Base-by-base conservation (phyloP, 2,888 invertebrate genomes). In the Exocentrus adspersus region DNA sequence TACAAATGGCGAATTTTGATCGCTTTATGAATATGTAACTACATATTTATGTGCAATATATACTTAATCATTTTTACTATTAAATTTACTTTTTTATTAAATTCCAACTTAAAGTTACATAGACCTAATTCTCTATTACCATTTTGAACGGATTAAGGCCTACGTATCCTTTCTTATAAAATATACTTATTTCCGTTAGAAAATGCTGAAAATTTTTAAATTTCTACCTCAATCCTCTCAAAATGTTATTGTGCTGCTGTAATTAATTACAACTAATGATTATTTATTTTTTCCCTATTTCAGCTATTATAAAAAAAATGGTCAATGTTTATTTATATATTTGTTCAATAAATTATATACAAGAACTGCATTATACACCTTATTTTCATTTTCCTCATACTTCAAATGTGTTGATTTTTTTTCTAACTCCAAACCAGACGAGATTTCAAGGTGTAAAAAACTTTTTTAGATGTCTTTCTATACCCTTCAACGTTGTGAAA, bases 1-100 rank as follows among this genome's bases (percentile, higher is more conserved):
- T 81, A 82, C 80, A 81, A 82, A 70, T 73, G 74, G 72, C 72
- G 74, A 75, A 74, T 73, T 72, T 73, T 76, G 68, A 75, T 76
- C 74, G 78, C 78, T 80, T 77, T 74, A 77, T 78, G 74, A 73
- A 79, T 77, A 77, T 79, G 78, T 80, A 79, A 73, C 76, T 78
- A 79, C 74, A 77, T 77, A 79, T 79, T 77, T 79, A 79, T 79
- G 81, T 82, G 81, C 81, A 82, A 81, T 81, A 81, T 80, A 78
- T 78, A 79, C 75, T 78, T 79, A 76, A 75, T 72, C 67, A 64
- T 70, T 68, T 65, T 67, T 69, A 68, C 60, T 63, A 69, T 68
- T 68, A 64, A 73, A 69, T 59, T 70, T 72, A 68, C 67, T 64
- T 69, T 68, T 63, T 65, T 63, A 62, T 70, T 68, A 62, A 62